Percentiles rank a stretch among this genome's conserved stretches.
Evolutionary conservation across 1,140 invertebrate genomes (phyloP).

Genomic region (Cydia fagiglandana): DNA sequence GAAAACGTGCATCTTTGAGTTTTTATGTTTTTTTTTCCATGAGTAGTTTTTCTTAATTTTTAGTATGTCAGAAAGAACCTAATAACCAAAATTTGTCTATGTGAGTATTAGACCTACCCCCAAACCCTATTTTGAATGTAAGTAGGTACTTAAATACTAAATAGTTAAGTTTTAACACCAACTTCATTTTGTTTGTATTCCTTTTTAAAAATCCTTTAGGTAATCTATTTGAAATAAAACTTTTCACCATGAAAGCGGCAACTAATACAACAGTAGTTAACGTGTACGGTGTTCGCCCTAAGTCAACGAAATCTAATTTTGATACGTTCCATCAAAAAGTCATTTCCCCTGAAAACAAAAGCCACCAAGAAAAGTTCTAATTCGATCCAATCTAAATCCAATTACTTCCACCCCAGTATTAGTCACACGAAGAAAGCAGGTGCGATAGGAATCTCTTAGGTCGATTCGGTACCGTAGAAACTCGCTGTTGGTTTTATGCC

Average conservation of each 20-base stretch:
- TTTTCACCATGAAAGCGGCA: not conserved
- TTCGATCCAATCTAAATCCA: slow-evolving; percentile 75
- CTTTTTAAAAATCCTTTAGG: too few species aligned
- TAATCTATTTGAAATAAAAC: not conserved
- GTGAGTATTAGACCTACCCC: too few species aligned
- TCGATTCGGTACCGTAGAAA: slow-evolving; percentile 1
- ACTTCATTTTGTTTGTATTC: too few species aligned
- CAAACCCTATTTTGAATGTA: too few species aligned
- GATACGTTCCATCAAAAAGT: slow-evolving; percentile 72
- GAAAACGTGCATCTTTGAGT: too few species aligned
- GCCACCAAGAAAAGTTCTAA: slow-evolving; percentile 69
- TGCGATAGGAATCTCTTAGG: slow-evolving; percentile 37
- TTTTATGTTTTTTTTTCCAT: too few species aligned
- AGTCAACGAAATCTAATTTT: slow-evolving; percentile 59
- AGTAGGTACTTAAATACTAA: too few species aligned
- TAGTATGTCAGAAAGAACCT: too few species aligned
- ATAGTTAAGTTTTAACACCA: too few species aligned
- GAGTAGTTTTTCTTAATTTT: too few species aligned
- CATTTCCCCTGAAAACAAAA: slow-evolving; percentile 68
- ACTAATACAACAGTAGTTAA: slow-evolving; percentile 15
- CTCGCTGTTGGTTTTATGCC: slow-evolving; percentile 11
- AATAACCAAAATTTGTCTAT: too few species aligned
- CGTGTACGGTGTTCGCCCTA: slow-evolving; percentile 14
- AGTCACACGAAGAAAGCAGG: slow-evolving; percentile 49
- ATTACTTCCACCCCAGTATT: slow-evolving; percentile 64